These are phyloP conservation scores for Crossaster papposus DNA, from an alignment of 53 echinoderm and acorn worm genomes.

Conservation along the genomic window DNA sequence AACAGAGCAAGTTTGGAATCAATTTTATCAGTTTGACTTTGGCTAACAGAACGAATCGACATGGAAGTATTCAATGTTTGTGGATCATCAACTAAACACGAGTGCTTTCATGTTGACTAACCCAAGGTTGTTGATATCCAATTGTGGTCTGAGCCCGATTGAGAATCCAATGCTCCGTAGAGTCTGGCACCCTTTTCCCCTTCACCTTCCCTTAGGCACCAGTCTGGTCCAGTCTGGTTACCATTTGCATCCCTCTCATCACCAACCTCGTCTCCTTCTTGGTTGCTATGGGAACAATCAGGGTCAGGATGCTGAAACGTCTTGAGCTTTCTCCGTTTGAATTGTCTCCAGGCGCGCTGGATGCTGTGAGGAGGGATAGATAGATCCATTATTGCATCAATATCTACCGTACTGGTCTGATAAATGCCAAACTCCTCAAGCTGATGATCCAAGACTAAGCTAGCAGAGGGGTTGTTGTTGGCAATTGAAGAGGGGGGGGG, in stretches of 20 bases:
- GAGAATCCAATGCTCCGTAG: background rate
- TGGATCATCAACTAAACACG: too few species aligned
- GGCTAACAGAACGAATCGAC: too few species aligned
- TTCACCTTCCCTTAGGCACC: slow-evolving; percentile 12
- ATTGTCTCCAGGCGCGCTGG: slow-evolving; percentile 89
- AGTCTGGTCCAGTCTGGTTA: slow-evolving; percentile 29
- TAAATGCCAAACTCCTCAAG: background rate
- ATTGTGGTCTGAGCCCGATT: background rate
- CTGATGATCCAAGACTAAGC: background rate
- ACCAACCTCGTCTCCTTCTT: slow-evolving; percentile 43
- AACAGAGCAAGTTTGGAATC: too few species aligned
- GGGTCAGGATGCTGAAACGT: slow-evolving; percentile 31
- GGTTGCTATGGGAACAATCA: slow-evolving; percentile 63
- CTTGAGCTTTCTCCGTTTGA: slow-evolving; percentile 57
- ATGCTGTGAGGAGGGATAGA: slow-evolving; percentile 65
- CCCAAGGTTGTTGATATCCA: slow-evolving; percentile 31
- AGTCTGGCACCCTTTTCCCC: background rate
- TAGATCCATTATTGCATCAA: slow-evolving; percentile 27
- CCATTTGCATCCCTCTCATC: slow-evolving; percentile 59
- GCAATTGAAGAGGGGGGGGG: background rate
- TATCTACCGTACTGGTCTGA: slow-evolving; percentile 14
- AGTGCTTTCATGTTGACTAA: background rate
- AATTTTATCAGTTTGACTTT: too few species aligned
- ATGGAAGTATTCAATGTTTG: too few species aligned
- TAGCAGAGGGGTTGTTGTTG: background rate